A percentile compares a stretch with the other conserved stretches of the same genome.
Conservation (phyloP, 2,888 invertebrate genomes). For the Tetranychus truncatus region DNA sequence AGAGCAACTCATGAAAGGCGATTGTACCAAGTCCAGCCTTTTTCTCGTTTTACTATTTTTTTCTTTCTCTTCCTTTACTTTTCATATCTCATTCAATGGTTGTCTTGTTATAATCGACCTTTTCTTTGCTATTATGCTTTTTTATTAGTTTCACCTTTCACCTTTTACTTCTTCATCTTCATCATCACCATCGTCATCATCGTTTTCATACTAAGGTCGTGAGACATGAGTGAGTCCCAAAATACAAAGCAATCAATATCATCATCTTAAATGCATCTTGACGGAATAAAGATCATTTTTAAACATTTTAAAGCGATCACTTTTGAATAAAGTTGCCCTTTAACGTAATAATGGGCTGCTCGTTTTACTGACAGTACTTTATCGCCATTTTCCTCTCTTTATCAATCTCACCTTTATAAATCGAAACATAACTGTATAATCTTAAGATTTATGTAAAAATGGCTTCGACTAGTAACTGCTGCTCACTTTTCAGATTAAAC, state of each 20-base stretch:
- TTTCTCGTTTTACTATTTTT: slow-evolving; percentile 1
- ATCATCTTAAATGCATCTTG: neutral
- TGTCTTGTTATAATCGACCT: neutral
- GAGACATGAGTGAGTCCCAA: neutral
- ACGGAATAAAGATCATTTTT: neutral
- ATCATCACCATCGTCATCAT: neutral
- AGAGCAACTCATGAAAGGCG: neutral
- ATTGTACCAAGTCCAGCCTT: neutral
- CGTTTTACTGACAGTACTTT: neutral
- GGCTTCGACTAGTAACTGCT: neutral
- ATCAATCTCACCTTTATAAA: neutral
- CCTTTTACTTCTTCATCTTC: neutral
- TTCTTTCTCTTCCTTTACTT: neutral
- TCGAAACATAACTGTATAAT: neutral
- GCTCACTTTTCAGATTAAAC: neutral
- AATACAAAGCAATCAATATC: neutral
- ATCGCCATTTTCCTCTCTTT: neutral
- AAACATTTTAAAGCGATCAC: neutral
- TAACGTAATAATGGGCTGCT: neutral
- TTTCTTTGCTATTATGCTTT: neutral
- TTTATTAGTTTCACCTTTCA: neutral
- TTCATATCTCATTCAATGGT: neutral
- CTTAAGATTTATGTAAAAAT: slow-evolving; percentile 2
- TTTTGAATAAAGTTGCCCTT: neutral
- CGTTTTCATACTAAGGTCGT: neutral